Evolutionary conservation across 2,113 vertebrate genomes (phyloP).

Genomic region (Rafetus swinhoei): DNA sequence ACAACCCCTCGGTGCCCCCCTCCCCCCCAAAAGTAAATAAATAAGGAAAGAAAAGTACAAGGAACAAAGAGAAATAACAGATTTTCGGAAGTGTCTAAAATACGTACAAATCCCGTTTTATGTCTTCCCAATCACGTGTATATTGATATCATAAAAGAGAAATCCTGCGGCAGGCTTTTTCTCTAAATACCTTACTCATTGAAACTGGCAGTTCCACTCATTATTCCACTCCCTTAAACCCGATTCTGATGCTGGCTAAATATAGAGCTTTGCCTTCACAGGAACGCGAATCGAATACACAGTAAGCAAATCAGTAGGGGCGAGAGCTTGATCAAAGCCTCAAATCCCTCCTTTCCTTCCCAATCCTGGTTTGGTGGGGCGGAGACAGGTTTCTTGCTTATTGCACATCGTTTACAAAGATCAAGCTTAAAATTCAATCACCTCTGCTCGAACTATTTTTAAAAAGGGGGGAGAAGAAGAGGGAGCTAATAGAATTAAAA

Average conservation of each 20-base stretch:
- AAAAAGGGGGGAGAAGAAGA: background rate
- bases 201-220: constrained; percentile 43
- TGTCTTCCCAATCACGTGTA: background rate
- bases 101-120: background rate
- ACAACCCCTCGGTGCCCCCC: background rate
- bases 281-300: constrained; percentile 51
- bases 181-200: constrained; percentile 49
- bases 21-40: background rate
- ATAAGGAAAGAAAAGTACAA: background rate
- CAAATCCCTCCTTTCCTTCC: constrained; percentile 47
- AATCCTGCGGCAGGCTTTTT: constrained; percentile 35
- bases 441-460: constrained; percentile 25
- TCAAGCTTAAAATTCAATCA: constrained; percentile 21
- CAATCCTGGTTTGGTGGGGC: constrained; percentile 26
- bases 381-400: constrained; percentile 46
- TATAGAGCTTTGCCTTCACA: constrained; percentile 41
- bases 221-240: constrained; percentile 60
- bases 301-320: constrained; percentile 45
- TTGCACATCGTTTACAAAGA: constrained; percentile 34
- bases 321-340: constrained; percentile 21
- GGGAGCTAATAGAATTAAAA: constrained; percentile 6
- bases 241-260: constrained; percentile 49
- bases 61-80: background rate
- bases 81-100: constrained; percentile 39
- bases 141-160: constrained; percentile 44